These are phyloP conservation scores for Papilio elwesi DNA, from an alignment of 2,888 invertebrate genomes.

Conservation along the genomic window DNA sequence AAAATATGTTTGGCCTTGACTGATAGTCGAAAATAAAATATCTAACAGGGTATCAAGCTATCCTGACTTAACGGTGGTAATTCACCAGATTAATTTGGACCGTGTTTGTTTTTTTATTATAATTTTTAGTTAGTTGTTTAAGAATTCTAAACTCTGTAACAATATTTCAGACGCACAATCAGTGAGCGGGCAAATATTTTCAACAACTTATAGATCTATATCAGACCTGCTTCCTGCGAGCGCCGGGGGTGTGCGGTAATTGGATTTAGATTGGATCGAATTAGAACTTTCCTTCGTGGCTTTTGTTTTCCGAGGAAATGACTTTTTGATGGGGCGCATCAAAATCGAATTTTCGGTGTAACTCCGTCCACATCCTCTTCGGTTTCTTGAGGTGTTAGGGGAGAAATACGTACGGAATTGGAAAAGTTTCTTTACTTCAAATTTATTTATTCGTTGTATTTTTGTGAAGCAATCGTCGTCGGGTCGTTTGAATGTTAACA, in stretches of 20 bases:
- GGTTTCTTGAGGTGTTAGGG: conserved; percentile 42
- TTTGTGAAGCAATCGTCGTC: conserved; percentile 24
- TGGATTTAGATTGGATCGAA: conserved; percentile 80
- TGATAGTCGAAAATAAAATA: no score
- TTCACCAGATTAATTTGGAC: no score
- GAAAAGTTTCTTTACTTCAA: conserved; percentile 44
- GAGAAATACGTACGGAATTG: conserved; percentile 43
- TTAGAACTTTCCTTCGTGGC: conserved; percentile 74
- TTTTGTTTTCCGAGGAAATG: conserved; percentile 76
- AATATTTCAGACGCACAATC: conserved; percentile 36
- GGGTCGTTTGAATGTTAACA: conserved; percentile 41
- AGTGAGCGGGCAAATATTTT: conserved; percentile 15
- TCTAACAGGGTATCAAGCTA: no score
- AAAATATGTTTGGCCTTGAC: no score
- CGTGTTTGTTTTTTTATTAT: no score
- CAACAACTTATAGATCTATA: conserved; percentile 50
- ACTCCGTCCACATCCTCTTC: conserved; percentile 43
- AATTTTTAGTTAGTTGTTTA: no score
- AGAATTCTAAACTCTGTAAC: background rate
- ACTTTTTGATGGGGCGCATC: conserved; percentile 78
- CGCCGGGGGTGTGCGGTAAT: conserved; percentile 71
- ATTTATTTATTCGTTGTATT: conserved; percentile 26
- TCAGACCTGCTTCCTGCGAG: conserved; percentile 55
- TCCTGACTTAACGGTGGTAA: no score
- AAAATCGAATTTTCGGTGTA: conserved; percentile 69